phyloP scores from a whole-genome alignment of 2,888 invertebrate species.

The Opisthograptis luteolata region DNA sequence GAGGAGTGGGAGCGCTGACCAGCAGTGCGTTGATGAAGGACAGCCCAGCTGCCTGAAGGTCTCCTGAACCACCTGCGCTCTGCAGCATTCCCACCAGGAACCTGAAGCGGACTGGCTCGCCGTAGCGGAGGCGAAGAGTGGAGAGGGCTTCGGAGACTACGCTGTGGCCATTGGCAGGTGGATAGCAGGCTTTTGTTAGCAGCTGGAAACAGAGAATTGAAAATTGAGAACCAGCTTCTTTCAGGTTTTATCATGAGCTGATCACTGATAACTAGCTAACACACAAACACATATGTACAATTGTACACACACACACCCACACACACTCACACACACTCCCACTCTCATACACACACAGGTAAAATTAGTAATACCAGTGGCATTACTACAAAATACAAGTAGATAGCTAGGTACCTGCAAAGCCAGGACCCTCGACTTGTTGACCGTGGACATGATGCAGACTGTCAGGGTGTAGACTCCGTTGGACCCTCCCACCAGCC shows the following conservation, averaged over 20 bases:
- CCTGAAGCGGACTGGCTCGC: constrained; percentile 96
- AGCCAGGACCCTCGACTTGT: constrained; percentile 92
- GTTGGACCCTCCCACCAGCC: constrained; percentile 90
- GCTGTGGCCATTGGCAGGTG: constrained; percentile 89
- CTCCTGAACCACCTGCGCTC: constrained; percentile 89
- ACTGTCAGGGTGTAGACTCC: constrained; percentile 94
- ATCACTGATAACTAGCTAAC: too few species aligned
- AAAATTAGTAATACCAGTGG: too few species aligned
- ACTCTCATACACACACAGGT: too few species aligned
- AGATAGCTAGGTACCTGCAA: constrained; percentile 87
- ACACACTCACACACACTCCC: too few species aligned
- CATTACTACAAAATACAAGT: neutral
- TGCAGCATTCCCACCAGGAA: constrained; percentile 95
- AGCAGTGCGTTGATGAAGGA: constrained; percentile 93
- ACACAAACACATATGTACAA: too few species aligned
- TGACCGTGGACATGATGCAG: constrained; percentile 94
- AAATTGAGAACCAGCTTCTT: neutral
- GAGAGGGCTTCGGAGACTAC: constrained; percentile 96
- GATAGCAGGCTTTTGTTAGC: constrained; percentile 92
- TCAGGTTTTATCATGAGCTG: too few species aligned
- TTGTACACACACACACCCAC: too few species aligned
- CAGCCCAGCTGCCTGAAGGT: constrained; percentile 91
- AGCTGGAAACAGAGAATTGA: constrained; percentile 82
- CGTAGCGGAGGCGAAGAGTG: constrained; percentile 93
- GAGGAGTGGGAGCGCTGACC: constrained; percentile 89